Percentiles rank a stretch among this genome's conserved stretches.
These are phyloP conservation scores for Hirtodrosophila trivittata DNA, from an alignment of 2,888 invertebrate species.

Conservation along the genomic window DNA sequence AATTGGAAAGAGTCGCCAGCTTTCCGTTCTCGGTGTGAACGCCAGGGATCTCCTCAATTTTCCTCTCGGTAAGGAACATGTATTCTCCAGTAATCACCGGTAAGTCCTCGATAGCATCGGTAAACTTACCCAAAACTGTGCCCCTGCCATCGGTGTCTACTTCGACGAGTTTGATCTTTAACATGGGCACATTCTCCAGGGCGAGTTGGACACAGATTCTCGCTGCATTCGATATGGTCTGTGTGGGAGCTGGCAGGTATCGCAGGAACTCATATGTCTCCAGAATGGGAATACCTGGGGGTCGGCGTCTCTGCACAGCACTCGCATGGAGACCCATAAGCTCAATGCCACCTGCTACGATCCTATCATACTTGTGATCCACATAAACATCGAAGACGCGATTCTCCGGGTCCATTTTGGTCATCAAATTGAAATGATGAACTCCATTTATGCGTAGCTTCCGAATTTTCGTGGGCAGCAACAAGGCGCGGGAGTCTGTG, in stretches of 20 bases:
- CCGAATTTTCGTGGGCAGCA: conserved; percentile 90
- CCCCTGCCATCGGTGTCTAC: conserved; percentile 85
- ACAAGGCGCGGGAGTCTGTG: conserved; percentile 88
- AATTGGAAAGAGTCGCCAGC: conserved; percentile 82
- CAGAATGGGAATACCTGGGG: conserved; percentile 89
- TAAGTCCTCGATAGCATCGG: conserved; percentile 87
- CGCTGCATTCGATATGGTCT: conserved; percentile 84
- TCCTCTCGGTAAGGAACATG: conserved; percentile 84
- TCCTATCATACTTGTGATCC: conserved; percentile 72
- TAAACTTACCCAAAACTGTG: conserved; percentile 85
- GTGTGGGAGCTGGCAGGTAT: conserved; percentile 83
- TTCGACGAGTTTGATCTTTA: conserved; percentile 87
- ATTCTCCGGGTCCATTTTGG: conserved; percentile 80
- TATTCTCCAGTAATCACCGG: conserved; percentile 89
- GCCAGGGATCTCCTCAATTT: conserved; percentile 83
- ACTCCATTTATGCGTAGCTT: conserved; percentile 88
- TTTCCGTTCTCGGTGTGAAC: conserved; percentile 87
- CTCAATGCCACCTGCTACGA: conserved; percentile 90
- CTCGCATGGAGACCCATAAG: conserved; percentile 91
- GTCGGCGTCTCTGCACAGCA: conserved; percentile 88
- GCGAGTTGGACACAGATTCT: conserved; percentile 88
- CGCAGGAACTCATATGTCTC: conserved; percentile 91
- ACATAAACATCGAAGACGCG: conserved; percentile 79
- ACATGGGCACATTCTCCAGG: conserved; percentile 88
- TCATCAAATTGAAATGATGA: conserved; percentile 86